phyloP scores from a whole-genome alignment of 2,888 invertebrate genomes.

The Eucera pruinosa region DNA sequence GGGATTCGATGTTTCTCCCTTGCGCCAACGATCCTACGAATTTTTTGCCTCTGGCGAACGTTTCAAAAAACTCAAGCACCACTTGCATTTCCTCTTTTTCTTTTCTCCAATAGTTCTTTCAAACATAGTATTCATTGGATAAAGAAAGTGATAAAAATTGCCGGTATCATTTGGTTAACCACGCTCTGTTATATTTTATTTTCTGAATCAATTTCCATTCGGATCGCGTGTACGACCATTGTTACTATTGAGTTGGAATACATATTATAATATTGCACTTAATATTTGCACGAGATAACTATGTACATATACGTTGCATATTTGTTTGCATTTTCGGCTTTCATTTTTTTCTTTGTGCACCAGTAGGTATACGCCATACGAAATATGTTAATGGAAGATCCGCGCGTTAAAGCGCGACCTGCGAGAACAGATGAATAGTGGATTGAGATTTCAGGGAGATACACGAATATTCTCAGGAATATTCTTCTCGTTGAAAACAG shows the following conservation, averaged over 20 bases:
- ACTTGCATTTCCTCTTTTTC: not conserved
- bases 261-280: too few relatives aligned
- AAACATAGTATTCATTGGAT: not conserved
- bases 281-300: too few relatives aligned
- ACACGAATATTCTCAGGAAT: slow-evolving; percentile 9
- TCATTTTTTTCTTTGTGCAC: not conserved
- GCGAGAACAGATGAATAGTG: slow-evolving; percentile 16
- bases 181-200: not conserved
- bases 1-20: slow-evolving; percentile 26
- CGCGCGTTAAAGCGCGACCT: not conserved
- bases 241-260: too few relatives aligned
- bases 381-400: not conserved
- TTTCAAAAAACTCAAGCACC: not conserved
- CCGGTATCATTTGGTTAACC: not conserved
- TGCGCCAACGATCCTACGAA: slow-evolving; percentile 15
- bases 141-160: not conserved
- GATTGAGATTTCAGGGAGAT: slow-evolving; percentile 25
- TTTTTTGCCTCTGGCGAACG: slow-evolving; percentile 16
- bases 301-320: too few relatives aligned
- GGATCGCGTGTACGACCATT: too few relatives aligned
- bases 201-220: not conserved
- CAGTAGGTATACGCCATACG: not conserved
- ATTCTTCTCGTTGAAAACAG: slow-evolving; percentile 1
- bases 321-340: not conserved
- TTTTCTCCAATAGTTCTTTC: not conserved